phyloP scores from a whole-genome alignment of 2,113 vertebrate species.

The Prietella phreatophila region DNA sequence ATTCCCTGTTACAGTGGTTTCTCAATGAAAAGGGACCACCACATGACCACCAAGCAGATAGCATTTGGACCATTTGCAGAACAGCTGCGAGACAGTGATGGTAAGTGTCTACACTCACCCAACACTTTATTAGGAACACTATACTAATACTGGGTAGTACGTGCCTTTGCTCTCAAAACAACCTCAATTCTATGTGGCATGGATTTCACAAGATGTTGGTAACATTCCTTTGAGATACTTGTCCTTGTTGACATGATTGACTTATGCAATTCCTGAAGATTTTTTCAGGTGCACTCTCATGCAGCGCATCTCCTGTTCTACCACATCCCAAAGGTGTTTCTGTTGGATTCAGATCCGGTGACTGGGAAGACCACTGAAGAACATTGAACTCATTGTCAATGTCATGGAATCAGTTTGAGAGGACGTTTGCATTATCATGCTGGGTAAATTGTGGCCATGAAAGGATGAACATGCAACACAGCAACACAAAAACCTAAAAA shows the following conservation, averaged over 20 bases:
- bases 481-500: background rate
- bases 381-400: background rate
- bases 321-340: background rate
- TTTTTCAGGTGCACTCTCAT: background rate
- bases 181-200: background rate
- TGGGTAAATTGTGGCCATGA: background rate
- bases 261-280: background rate
- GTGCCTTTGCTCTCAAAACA: background rate
- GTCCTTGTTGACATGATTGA: background rate
- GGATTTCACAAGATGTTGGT: background rate
- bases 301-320: background rate
- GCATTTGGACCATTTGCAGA: background rate
- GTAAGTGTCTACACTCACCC: background rate
- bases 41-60: background rate
- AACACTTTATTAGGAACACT: background rate
- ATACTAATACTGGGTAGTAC: background rate
- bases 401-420: background rate
- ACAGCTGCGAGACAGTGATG: background rate
- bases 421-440: background rate
- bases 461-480: background rate
- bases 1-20: background rate
- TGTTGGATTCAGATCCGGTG: background rate
- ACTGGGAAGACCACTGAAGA: background rate
- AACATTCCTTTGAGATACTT: background rate
- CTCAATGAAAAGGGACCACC: background rate